A percentile compares a stretch with the other conserved stretches of the same genome.
Conservation (phyloP, 2,113 vertebrate species). For the Ptilorrhoa leucosticta region DNA sequence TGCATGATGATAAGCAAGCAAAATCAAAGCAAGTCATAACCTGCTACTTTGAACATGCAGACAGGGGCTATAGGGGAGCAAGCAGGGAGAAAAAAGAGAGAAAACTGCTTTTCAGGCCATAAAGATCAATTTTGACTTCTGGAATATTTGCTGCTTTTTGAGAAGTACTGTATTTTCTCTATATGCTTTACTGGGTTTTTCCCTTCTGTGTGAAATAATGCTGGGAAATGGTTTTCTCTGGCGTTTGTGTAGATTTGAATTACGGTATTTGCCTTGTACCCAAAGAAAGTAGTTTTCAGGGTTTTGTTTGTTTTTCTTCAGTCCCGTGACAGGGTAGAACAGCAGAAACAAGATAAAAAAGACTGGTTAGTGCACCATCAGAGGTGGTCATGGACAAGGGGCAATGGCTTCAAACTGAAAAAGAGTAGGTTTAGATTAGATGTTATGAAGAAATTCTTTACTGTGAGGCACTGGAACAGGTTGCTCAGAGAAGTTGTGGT, state of each 20-base stretch:
- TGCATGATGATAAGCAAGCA: constrained; percentile 17
- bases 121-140: not conserved
- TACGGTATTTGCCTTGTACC: not conserved
- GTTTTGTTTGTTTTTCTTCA: not conserved
- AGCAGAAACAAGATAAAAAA: not conserved
- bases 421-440: not conserved
- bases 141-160: not conserved
- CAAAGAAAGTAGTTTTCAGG: not conserved
- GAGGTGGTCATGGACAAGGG: not conserved
- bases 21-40: constrained; percentile 12
- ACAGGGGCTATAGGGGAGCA: not conserved
- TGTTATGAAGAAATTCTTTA: not conserved
- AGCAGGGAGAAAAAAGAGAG: not conserved
- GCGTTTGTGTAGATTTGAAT: not conserved
- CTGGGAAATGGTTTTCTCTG: not conserved
- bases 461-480: not conserved
- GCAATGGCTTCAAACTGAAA: not conserved
- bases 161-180: not conserved
- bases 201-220: not conserved
- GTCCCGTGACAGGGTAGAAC: not conserved
- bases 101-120: not conserved
- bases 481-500: not conserved
- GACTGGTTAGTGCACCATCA: not conserved
- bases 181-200: not conserved
- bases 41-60: not conserved